A percentile compares a stretch with the other conserved stretches of the same genome.
phyloP scores from a whole-genome alignment of 2,888 invertebrate species.

The Aporophyla nigra region DNA sequence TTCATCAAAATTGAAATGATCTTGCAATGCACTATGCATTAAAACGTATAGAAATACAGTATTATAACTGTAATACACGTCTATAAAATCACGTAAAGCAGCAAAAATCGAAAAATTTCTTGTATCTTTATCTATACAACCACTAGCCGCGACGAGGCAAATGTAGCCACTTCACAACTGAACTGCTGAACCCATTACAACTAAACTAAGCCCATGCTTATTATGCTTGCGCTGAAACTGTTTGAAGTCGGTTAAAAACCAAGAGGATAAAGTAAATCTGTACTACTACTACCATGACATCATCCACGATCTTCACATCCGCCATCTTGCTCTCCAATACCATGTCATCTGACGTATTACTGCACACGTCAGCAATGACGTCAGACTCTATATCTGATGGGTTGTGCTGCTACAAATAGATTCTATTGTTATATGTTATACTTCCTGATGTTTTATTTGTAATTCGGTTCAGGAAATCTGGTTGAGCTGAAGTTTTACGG shows the following conservation, averaged over 20 bases:
- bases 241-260: background rate
- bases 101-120: no score
- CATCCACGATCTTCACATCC: conserved; percentile 3
- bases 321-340: conserved; percentile 4
- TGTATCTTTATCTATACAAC: no score
- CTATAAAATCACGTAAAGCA: no score
- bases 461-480: background rate
- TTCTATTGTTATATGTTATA: conserved; percentile 20
- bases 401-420: conserved; percentile 28
- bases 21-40: no score
- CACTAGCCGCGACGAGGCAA: no score
- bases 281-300: conserved; percentile 9
- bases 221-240: no score
- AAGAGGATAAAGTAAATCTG: background rate
- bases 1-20: no score
- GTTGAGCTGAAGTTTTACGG: background rate
- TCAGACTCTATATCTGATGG: conserved; percentile 17
- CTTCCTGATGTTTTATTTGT: conserved; percentile 25
- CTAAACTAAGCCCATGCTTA: no score
- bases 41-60: no score
- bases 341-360: conserved; percentile 28
- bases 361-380: conserved; percentile 32
- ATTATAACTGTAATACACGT: no score
- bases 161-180: no score
- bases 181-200: no score